phyloP scores from a whole-genome alignment of 2,113 vertebrate species.

The Xiphophorus hellerii region DNA sequence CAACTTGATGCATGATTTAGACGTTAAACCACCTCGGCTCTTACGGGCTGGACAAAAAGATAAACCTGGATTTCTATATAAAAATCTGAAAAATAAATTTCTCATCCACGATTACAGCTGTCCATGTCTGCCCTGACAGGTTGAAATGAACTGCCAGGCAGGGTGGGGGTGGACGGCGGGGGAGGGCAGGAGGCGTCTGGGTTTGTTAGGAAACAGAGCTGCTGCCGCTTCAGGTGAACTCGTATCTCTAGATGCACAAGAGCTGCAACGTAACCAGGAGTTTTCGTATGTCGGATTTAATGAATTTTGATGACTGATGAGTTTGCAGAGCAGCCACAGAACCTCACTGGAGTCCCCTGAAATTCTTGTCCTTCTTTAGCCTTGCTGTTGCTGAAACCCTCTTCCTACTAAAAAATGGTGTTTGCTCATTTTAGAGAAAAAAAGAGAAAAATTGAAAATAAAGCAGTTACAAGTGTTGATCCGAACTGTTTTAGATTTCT shows the following conservation, averaged over 20 bases:
- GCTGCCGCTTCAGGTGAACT: conserved; percentile 41
- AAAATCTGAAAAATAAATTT: conserved; percentile 47
- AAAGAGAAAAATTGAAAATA: not conserved
- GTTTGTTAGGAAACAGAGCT: conserved; percentile 61
- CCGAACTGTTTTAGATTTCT: not conserved
- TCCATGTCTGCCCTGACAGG: conserved; percentile 13
- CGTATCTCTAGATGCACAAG: conserved; percentile 14
- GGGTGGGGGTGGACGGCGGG: too few species aligned
- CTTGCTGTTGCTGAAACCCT: conserved; percentile 31
- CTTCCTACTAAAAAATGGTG: not conserved
- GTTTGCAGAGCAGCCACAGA: conserved; percentile 51
- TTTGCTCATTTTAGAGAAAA: conserved; percentile 18
- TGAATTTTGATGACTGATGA: conserved; percentile 26
- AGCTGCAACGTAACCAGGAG: conserved; percentile 32
- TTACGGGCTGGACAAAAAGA: conserved; percentile 24
- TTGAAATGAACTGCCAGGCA: not conserved
- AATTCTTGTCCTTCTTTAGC: conserved; percentile 36
- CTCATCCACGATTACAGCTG: conserved; percentile 27
- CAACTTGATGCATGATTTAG: conserved; percentile 10
- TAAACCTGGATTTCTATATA: conserved; percentile 57
- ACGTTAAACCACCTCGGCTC: conserved; percentile 10
- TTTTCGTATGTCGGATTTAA: conserved; percentile 26
- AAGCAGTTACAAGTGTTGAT: not conserved
- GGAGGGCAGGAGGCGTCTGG: conserved; percentile 20
- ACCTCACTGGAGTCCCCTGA: conserved; percentile 40